Base-by-base conservation (phyloP, 2,888 invertebrate genomes). In the Epinotia demarniana region DNA sequence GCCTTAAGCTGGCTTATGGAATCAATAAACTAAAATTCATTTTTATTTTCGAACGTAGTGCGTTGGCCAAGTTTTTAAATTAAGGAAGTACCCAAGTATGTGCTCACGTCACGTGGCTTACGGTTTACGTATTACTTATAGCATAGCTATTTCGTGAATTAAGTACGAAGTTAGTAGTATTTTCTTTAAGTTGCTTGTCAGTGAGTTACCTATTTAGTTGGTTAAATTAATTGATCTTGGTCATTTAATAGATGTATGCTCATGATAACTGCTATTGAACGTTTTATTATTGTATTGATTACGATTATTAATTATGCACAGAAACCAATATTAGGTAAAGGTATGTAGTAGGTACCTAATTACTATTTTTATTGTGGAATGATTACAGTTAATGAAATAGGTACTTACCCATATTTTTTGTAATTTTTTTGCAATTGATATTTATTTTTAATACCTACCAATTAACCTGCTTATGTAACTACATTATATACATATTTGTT, bases 11-110 rank as follows among this genome's bases (percentile, higher is more conserved):
- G 84, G 82, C 85, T 84, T 82, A 84, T 82, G 82, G 86, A 92
- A 93, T 93, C 93, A 87, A 93, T 93, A 92, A 86, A 89, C 87
- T 90, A 90, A 90, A 90, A 89, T 89, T 90, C 86, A 87, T 89
- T 87, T 90, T 86, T 88, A 87, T 89, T 87, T 90, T 89, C 83
- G 82, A 87, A 81, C 86, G 79, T 61, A 58, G 70, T 16, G 55
- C 57, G 74, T 33, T 6, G 81, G 79, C 77, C 78, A 79, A 77
- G 77, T 79, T 78, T 77, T 75, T 73, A 72, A 46, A 61, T 62
- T 27, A n/a, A 62, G 46, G 71, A 62, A 75, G 60, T 63, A 62
- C 23, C 16, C 27, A 63, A 3, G 43, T 63, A 6, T 13, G 19
- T 46, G 60, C 27, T 49, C 62, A 39, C 39, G 39, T 49, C 62